A percentile compares a stretch with the other conserved stretches of the same genome.
phyloP scores from a whole-genome alignment of 1,140 invertebrate species.

The Drosophila tsacasi region DNA sequence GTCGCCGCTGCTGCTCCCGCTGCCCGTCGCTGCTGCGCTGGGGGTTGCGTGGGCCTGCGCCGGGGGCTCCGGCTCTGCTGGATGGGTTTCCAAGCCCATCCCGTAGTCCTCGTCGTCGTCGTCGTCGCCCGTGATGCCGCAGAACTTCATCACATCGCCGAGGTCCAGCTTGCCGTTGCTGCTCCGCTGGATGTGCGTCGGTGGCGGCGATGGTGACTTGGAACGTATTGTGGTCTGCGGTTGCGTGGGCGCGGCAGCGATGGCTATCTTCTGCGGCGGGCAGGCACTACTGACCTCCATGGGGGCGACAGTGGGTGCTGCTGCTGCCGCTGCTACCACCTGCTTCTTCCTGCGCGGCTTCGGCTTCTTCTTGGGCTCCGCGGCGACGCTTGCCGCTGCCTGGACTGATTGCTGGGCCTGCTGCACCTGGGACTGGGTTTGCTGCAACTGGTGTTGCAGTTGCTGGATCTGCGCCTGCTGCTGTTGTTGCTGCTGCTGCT shows the following conservation, averaged over 20 bases:
- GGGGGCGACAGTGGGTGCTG: constrained; percentile 15
- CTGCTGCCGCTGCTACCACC: constrained; percentile 18
- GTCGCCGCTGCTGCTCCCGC: constrained; percentile 46
- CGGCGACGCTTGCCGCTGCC: constrained; percentile 7
- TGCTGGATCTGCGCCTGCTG: constrained; percentile 75
- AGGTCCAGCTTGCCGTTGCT: constrained; percentile 86
- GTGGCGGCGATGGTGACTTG: constrained; percentile 73
- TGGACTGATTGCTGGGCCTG: constrained; percentile 65
- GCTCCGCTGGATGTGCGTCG: constrained; percentile 71
- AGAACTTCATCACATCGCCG: constrained; percentile 87
- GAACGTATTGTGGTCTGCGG: constrained; percentile 26
- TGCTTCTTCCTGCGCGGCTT: constrained; percentile 73
- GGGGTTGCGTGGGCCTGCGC: not conserved
- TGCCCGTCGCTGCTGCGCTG: constrained; percentile 3
- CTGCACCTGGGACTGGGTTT: constrained; percentile 72
- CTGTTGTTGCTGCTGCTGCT: constrained; percentile 76
- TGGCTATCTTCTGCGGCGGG: constrained; percentile 43
- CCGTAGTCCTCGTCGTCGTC: constrained; percentile 79
- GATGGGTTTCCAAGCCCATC: constrained; percentile 51
- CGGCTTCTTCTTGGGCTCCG: constrained; percentile 77
- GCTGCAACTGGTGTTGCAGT: constrained; percentile 67
- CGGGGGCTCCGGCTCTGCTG: constrained; percentile 19
- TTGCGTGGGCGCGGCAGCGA: constrained; percentile 16
- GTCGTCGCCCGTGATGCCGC: constrained; percentile 84
- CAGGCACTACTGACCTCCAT: constrained; percentile 30